phyloP scores from a whole-genome alignment of 2,888 invertebrate species.

The Ptilodon capucinus region DNA sequence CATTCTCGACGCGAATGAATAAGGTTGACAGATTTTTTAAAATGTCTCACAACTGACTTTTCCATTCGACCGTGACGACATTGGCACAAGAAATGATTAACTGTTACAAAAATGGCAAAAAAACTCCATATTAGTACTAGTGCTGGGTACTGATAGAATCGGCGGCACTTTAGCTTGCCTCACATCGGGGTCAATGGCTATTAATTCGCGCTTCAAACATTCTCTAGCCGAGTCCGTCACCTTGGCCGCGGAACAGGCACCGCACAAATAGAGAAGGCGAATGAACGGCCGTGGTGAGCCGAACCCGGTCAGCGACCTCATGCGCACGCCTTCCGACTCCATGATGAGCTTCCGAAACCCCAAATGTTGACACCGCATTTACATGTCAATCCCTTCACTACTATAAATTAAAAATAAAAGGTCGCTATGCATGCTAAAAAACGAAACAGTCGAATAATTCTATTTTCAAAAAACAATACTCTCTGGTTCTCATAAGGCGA shows the following conservation, averaged over 20 bases:
- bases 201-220: slow-evolving; percentile 17
- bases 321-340: slow-evolving; percentile 54
- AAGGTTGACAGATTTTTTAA: too few species aligned
- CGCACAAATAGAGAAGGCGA: slow-evolving; percentile 50
- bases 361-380: slow-evolving; percentile 8
- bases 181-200: slow-evolving; percentile 16
- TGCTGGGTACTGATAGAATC: slow-evolving; percentile 7
- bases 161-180: slow-evolving; percentile 10
- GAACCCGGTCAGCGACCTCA: slow-evolving; percentile 72
- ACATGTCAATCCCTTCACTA: slow-evolving; percentile 4
- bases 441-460: too few species aligned
- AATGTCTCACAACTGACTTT: not conserved
- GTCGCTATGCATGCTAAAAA: too few species aligned
- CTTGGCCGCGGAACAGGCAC: slow-evolving; percentile 64
- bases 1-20: too few species aligned
- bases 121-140: not conserved
- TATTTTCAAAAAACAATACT: too few species aligned
- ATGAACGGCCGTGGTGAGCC: slow-evolving; percentile 63
- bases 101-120: not conserved
- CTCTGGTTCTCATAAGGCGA: too few species aligned
- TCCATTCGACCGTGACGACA: not conserved
- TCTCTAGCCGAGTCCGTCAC: slow-evolving; percentile 56
- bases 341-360: slow-evolving; percentile 55
- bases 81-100: not conserved
- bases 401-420: too few species aligned